phyloP scores from a whole-genome alignment of 2,888 invertebrate genomes.

The Pseudanteris insignis region DNA sequence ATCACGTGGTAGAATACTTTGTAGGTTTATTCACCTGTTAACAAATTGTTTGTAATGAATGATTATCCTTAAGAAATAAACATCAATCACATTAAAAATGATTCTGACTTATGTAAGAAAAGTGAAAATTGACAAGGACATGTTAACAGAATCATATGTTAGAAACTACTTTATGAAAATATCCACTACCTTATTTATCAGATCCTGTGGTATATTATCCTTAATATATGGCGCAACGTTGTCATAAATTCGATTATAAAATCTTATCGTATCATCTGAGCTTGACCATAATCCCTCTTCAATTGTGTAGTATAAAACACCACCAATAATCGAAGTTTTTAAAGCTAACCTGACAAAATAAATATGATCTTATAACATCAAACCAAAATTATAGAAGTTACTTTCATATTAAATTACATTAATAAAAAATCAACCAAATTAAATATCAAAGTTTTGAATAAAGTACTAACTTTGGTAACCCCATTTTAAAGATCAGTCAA shows the following conservation, averaged over 20 bases:
- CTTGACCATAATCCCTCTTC: slow-evolving; percentile 64
- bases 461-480: background rate
- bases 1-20: too few species aligned
- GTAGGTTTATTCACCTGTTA: too few species aligned
- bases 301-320: slow-evolving; percentile 59
- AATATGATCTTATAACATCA: slow-evolving; percentile 39
- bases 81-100: too few species aligned
- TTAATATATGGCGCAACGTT: slow-evolving; percentile 55
- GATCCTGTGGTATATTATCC: slow-evolving; percentile 53
- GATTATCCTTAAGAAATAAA: too few species aligned
- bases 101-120: too few species aligned
- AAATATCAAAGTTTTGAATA: too few species aligned
- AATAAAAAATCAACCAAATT: too few species aligned
- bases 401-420: too few species aligned
- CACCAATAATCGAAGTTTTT: slow-evolving; percentile 61
- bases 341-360: slow-evolving; percentile 54
- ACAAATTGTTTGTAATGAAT: too few species aligned
- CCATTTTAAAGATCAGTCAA: slow-evolving; percentile 3
- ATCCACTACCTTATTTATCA: slow-evolving; percentile 51
- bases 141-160: background rate
- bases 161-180: background rate
- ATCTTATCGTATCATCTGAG: slow-evolving; percentile 58
- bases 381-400: too few species aligned
- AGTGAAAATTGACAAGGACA: background rate
- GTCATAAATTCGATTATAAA: slow-evolving; percentile 59